phyloP scores from a whole-genome alignment of 2,113 vertebrate genomes.

The Ictidomys tridecemlineatus region DNA sequence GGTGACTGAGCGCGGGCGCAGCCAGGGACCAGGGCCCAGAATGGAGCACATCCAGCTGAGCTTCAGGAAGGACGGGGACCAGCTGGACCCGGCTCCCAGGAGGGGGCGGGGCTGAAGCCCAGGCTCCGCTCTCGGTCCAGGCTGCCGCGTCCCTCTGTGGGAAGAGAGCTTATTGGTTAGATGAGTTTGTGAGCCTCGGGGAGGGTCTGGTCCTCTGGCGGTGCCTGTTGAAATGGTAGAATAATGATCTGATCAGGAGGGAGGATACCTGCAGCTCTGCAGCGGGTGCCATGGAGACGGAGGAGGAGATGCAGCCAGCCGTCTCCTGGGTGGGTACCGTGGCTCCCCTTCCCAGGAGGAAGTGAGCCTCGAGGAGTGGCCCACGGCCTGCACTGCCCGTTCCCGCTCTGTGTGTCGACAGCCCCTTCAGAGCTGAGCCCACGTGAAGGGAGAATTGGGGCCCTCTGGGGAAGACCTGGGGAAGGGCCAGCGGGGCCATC shows the following conservation, averaged over 20 bases:
- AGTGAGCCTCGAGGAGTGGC: background rate
- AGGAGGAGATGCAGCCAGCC: background rate
- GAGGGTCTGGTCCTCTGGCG: background rate
- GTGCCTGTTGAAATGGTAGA: background rate
- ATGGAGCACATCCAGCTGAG: too few species aligned
- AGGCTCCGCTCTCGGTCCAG: background rate
- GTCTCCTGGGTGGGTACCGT: fast-evolving
- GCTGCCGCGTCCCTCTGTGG: background rate
- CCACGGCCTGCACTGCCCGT: fast-evolving
- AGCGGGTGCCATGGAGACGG: fast-evolving
- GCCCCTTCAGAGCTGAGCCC: background rate
- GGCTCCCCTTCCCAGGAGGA: fast-evolving
- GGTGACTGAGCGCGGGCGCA: fast-evolving
- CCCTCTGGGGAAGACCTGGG: background rate
- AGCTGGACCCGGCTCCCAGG: too few species aligned
- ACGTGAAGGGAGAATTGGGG: background rate
- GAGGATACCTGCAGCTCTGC: background rate
- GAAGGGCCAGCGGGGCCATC: background rate
- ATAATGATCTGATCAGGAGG: background rate
- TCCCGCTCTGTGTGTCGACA: background rate
- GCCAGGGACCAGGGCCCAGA: background rate
- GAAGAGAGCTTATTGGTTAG: background rate
- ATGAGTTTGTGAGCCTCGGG: background rate
- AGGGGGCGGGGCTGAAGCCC: background rate
- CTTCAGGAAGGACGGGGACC: background rate